Conservation (phyloP, 2,797 vertebrate species). For the Schizopygopsis malacanthus region DNA sequence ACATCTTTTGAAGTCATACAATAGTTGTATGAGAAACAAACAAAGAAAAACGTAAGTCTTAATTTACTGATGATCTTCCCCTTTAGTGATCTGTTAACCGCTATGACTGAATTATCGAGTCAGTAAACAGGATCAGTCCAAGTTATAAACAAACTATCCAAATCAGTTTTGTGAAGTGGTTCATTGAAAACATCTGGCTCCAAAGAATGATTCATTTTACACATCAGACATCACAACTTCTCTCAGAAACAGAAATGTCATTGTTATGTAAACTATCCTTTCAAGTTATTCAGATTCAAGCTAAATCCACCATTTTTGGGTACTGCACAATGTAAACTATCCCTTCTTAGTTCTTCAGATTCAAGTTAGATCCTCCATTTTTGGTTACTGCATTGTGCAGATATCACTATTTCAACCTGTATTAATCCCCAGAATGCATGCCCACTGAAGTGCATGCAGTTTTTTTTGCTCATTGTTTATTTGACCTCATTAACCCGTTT, state of each 20-base stretch:
- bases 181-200: neutral
- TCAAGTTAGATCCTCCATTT: slow-evolving; percentile 1
- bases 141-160: neutral
- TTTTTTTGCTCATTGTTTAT: slow-evolving; percentile 69
- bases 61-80: neutral
- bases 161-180: neutral
- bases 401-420: slow-evolving; percentile 4
- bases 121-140: neutral
- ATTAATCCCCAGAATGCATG: slow-evolving; percentile 54
- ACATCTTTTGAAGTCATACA: slow-evolving; percentile 2
- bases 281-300: neutral
- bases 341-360: neutral
- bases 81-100: neutral
- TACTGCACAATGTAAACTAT: neutral
- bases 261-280: neutral
- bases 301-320: neutral
- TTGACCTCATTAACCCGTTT: slow-evolving; percentile 24
- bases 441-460: slow-evolving; percentile 69
- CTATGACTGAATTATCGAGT: neutral
- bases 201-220: neutral
- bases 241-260: neutral
- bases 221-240: neutral
- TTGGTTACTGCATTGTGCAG: slow-evolving; percentile 6
- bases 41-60: neutral
- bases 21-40: neutral